A percentile compares a stretch with the other conserved stretches of the same genome.
Conservation (phyloP, 2,797 vertebrate species). For the Platalea minor region DNA sequence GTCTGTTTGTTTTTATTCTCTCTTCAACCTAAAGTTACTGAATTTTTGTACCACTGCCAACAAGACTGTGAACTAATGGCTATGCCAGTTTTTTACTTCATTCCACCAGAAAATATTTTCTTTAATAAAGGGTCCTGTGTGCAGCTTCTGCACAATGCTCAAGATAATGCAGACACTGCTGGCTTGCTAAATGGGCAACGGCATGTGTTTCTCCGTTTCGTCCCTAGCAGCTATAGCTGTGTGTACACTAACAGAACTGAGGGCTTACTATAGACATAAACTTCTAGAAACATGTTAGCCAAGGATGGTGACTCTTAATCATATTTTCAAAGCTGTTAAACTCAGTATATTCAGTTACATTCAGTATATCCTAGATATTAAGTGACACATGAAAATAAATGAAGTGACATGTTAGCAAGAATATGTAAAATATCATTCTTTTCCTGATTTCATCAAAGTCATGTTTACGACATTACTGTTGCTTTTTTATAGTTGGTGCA, state of each 20-base stretch:
- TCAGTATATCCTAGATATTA: neutral
- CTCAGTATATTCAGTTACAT: neutral
- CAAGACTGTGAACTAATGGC: neutral
- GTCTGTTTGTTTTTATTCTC: neutral
- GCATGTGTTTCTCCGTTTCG: neutral
- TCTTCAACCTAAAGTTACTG: neutral
- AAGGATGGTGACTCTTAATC: neutral
- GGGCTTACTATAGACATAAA: neutral
- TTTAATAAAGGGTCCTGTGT: neutral
- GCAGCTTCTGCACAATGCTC: neutral
- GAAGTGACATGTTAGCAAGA: neutral
- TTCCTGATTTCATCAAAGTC: neutral
- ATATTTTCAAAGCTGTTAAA: slow-evolving; percentile 9
- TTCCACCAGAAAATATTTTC: neutral
- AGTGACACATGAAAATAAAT: neutral
- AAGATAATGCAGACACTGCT: neutral
- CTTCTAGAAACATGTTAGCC: neutral
- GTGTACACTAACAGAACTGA: neutral
- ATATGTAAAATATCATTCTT: neutral
- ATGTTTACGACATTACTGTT: neutral
- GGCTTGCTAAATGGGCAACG: neutral
- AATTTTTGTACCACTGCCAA: neutral
- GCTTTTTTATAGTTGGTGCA: neutral
- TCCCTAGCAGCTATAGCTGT: neutral
- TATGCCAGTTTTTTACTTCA: neutral